A percentile compares a stretch with the other conserved stretches of the same genome.
Conservation (phyloP, 2,888 invertebrate genomes). For the Poecilobothrus nobilitatus region DNA sequence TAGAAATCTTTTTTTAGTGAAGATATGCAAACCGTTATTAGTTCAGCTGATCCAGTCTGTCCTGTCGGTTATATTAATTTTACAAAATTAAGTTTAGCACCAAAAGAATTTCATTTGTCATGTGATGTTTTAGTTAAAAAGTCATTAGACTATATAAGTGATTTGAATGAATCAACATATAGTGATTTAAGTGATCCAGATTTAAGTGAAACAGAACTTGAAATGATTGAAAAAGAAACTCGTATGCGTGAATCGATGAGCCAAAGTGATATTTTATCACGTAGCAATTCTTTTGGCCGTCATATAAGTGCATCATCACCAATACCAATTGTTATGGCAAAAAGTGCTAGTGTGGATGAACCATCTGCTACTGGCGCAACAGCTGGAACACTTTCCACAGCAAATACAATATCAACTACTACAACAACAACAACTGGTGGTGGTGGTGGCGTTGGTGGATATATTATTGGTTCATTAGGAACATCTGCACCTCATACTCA, state of each 20-base stretch:
- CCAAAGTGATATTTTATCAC: conserved; percentile 42
- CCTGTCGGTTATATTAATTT: conserved; percentile 92
- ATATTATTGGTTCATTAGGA: conserved; percentile 19
- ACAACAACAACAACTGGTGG: background rate
- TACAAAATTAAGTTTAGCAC: conserved; percentile 68
- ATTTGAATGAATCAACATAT: conserved; percentile 55
- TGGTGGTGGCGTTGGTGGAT: conserved; percentile 16
- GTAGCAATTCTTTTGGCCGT: conserved; percentile 43
- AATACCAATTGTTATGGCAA: conserved; percentile 40
- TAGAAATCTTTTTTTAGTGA: conserved; percentile 50
- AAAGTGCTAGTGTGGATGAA: conserved; percentile 43
- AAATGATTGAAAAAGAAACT: conserved; percentile 49
- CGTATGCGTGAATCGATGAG: conserved; percentile 42
- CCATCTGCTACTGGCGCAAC: conserved; percentile 18
- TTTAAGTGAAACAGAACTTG: conserved; percentile 54
- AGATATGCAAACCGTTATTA: conserved; percentile 76
- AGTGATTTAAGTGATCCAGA: conserved; percentile 58
- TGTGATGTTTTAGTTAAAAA: conserved; percentile 47
- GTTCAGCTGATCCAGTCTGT: conserved; percentile 86
- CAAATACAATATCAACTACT: background rate
- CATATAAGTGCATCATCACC: conserved; percentile 36
- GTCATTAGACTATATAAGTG: conserved; percentile 53
- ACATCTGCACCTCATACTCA: conserved; percentile 28
- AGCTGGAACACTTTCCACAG: background rate
- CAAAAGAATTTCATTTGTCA: conserved; percentile 45